Base-by-base conservation (phyloP, 2,888 invertebrate species). In the Melanophora roralis region DNA sequence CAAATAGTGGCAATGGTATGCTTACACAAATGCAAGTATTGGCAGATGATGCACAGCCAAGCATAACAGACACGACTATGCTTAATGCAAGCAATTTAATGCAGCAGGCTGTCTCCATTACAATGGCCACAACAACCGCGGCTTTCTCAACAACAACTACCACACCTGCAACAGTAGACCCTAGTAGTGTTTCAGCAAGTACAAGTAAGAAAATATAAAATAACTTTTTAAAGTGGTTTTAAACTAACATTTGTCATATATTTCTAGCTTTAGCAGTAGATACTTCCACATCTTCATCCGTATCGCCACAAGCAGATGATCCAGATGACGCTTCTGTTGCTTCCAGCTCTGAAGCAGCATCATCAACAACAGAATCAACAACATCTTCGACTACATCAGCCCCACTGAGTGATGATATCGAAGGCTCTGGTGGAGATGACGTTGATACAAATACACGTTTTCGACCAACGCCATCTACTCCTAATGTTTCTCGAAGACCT, bases 381-480 rank as follows among this genome's bases (percentile, higher is more conserved):
- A 62, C 73, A 7, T 12, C 81, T 8, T 60, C 82, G 1, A 78
- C 78, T 16, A 67, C 75, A 2, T 67, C 74, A 2, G 43, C 84
- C 0, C 53, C 83, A n/a, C 73, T 85, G 14, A 86, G 79, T 55
- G 91, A 91, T 49, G 87, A 88, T 23, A 87, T 90, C 23, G 92
- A 92, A 83, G 93, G 93, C 0, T 93, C 93, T 0, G 93, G 93
- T 0, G 93, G 92, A 0, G 91, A 89, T 0, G 91, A 69, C 1
- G 85, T 82, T 4, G 81, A 83, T 27, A 78, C 65, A 32, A 64
- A 64, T 53, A 76, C 68, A 7, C 40, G 76, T 49, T 59, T 72
- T 7, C 55, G 76, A 16, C 69, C 76, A 34, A 76, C 84, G 27
- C 69, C 67, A 9, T 73, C 81, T 11, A 64, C 78, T 1, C 71